Evolutionary conservation across 2,113 vertebrate genomes (phyloP).

Genomic region (Syngnathoides biaculeatus): DNA sequence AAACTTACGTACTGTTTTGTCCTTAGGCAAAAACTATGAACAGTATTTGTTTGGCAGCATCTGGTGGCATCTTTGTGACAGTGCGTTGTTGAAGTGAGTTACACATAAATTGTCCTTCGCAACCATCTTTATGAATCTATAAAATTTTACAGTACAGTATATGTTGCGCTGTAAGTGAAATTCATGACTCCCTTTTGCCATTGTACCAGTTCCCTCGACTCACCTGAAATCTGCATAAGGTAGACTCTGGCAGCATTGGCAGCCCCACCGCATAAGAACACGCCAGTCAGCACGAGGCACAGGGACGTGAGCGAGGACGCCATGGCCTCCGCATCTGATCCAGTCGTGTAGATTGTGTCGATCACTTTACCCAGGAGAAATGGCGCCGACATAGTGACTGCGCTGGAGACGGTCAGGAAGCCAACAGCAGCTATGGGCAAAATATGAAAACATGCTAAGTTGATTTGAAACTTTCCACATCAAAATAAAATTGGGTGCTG

Average conservation of each 20-base stretch:
- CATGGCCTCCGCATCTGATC: slow-evolving; percentile 69
- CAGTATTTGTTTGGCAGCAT: too few species aligned
- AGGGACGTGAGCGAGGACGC: slow-evolving; percentile 75
- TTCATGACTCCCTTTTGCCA: neutral
- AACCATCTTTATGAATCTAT: too few species aligned
- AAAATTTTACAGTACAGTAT: too few species aligned
- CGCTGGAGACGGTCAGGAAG: slow-evolving; percentile 88
- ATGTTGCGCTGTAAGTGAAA: neutral
- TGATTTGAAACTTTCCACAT: neutral
- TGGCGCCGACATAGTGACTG: slow-evolving; percentile 94
- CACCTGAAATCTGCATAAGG: slow-evolving; percentile 94
- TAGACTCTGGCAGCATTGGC: slow-evolving; percentile 90
- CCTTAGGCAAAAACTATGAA: too few species aligned
- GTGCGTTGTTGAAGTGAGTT: too few species aligned
- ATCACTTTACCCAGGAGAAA: slow-evolving; percentile 93
- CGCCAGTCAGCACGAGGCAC: slow-evolving; percentile 80
- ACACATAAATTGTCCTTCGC: too few species aligned
- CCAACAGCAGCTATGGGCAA: slow-evolving; percentile 80
- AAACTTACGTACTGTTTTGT: too few species aligned
- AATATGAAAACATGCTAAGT: neutral
- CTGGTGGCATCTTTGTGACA: too few species aligned
- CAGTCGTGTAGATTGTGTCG: slow-evolving; percentile 84
- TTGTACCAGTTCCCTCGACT: slow-evolving; percentile 15
- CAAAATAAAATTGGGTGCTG: neutral
- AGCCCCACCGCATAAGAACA: slow-evolving; percentile 87